Evolutionary conservation across 2,113 vertebrate genomes (phyloP).

Genomic region (Mormoops blainvillei): DNA sequence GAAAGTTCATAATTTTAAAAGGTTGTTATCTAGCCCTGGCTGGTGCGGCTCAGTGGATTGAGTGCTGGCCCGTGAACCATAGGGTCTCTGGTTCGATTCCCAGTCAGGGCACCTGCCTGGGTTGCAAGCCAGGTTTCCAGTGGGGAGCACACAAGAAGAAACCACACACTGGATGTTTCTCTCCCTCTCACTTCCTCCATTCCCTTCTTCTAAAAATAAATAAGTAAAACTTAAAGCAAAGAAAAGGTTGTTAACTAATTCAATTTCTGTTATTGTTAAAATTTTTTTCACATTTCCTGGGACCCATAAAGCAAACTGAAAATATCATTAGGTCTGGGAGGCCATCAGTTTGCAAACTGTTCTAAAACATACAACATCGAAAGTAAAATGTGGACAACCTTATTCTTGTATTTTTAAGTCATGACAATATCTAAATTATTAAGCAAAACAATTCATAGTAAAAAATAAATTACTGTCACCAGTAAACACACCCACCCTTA

Average conservation of each 20-base stretch:
- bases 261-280: neutral
- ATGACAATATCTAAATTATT: neutral
- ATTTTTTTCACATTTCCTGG: neutral
- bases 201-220: too few relatives aligned
- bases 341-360: neutral
- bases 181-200: too few relatives aligned
- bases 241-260: neutral
- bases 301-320: neutral
- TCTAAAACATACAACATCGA: neutral
- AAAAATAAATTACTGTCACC: neutral
- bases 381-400: neutral
- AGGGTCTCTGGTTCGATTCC: too few relatives aligned
- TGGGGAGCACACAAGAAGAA: too few relatives aligned
- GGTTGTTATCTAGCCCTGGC: neutral
- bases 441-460: neutral
- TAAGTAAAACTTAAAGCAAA: too few relatives aligned
- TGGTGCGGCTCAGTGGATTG: too few relatives aligned
- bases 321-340: neutral
- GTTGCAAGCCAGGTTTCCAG: too few relatives aligned
- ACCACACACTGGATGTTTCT: too few relatives aligned
- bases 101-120: too few relatives aligned
- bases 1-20: neutral
- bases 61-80: too few relatives aligned
- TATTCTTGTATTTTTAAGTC: neutral
- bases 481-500: neutral